Evolutionary conservation across 1,140 invertebrate genomes (phyloP), one percentile per base, ranked within the genome.

Genomic region (Diploscapter pachys): DNA sequence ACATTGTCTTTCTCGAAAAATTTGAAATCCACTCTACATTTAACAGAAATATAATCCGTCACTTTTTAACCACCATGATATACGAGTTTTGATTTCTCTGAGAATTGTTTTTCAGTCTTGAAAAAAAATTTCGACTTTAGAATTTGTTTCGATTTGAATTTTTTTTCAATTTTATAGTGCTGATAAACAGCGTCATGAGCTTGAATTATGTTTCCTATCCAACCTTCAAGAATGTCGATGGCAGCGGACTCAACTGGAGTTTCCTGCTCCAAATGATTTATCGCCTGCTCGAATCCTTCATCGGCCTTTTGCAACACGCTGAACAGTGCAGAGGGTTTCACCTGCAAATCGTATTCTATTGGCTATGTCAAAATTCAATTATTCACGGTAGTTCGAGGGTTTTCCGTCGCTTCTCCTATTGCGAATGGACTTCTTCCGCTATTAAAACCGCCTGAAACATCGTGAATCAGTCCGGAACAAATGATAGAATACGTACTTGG

Each of bases 241-340:
- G 78, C 76, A 4, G 83, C 82, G 3, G 83, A 63, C 63, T 85
- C 83, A 48, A 85, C 59, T 4, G 83, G 83, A 31, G 83, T 81
- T 62, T 84, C 83, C 6, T 76, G 72, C 70, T 85, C 84, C 68
- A 85, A 85, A 73, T 85, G 82, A 50, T 62, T 81, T 61, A 85
- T 80, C 8, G 85, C 83, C 71, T 85, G 84, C 64, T 85, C 85
- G 76, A 85, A 85, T 50, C 83, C 82, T 49, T 78, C 68, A 70
- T 85, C 83, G n/a, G 84, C 83, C 54, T 81, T 80, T 56, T 81
- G 82, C 57, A 85, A 66, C 48, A 83, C 79, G 52, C 75, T 82
- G 5, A 85, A 70, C 51, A 85, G 75, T 8, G 83, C 84, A 2
- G 83, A 85, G 48, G 83, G 83, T 72, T 81, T 81, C 11, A 82